A percentile compares a stretch with the other conserved stretches of the same genome.
Evolutionary conservation across 2,113 vertebrate genomes (phyloP).

Genomic region (Phylloscopus whistleri): DNA sequence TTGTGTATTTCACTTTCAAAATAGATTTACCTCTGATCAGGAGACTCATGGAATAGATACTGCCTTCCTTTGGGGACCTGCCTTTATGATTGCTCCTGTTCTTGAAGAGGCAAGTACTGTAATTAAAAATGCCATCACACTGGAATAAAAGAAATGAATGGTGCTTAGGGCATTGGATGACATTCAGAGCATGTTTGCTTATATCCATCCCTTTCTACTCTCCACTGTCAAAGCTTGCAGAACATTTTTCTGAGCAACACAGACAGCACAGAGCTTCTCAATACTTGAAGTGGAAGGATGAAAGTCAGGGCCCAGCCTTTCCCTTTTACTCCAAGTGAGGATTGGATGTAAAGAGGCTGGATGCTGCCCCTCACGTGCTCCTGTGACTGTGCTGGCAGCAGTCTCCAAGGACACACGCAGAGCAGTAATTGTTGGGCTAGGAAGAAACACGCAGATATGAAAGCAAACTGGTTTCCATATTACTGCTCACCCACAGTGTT

Average conservation of each 20-base stretch:
- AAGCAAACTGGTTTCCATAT: background rate
- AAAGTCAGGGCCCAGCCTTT: background rate
- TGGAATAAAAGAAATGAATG: background rate
- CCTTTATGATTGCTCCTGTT: constrained; percentile 57
- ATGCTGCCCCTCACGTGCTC: background rate
- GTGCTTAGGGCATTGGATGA: background rate
- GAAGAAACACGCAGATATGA: background rate
- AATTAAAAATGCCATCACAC: constrained; percentile 15
- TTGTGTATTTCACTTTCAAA: background rate
- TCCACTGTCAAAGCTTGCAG: background rate
- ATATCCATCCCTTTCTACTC: background rate
- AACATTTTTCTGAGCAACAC: background rate
- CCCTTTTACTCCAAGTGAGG: background rate
- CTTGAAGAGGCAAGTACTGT: constrained; percentile 56
- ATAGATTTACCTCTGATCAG: constrained; percentile 55
- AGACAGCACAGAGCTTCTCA: background rate
- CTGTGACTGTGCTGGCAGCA: background rate
- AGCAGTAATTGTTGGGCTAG: background rate
- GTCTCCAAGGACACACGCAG: background rate
- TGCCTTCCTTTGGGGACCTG: constrained; percentile 65
- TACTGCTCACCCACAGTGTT: background rate
- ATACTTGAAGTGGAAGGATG: background rate
- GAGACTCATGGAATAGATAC: constrained; percentile 57
- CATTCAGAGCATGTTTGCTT: background rate
- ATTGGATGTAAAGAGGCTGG: background rate